These are phyloP conservation scores for Drosophila arizonae DNA, from an alignment of 1,140 invertebrate species.

Conservation along the genomic window DNA sequence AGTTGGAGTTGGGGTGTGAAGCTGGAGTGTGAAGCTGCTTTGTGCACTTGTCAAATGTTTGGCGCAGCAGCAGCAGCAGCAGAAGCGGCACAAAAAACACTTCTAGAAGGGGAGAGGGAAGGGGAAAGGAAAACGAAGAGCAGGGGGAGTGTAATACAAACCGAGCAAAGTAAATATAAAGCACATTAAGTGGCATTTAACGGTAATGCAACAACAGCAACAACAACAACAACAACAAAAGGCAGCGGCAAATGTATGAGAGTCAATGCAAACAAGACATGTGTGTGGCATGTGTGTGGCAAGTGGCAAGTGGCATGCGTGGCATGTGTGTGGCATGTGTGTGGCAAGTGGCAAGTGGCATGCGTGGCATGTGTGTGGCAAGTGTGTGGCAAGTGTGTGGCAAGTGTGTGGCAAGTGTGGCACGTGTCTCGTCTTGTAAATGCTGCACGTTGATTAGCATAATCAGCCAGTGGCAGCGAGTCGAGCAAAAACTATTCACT, in stretches of 20 bases:
- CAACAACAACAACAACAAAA: conserved; percentile 14
- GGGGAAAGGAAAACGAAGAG: neutral
- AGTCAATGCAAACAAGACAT: neutral
- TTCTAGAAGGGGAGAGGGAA: neutral
- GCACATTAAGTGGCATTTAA: conserved; percentile 78
- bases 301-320: conserved; percentile 5
- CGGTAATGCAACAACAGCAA: conserved; percentile 48
- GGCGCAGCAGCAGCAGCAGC: neutral
- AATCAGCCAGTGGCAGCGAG: conserved; percentile 33
- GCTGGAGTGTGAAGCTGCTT: conserved; percentile 13
- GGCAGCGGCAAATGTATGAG: neutral
- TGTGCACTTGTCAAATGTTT: conserved; percentile 42
- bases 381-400: neutral
- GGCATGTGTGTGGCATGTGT: neutral
- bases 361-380: neutral
- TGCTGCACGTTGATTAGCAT: conserved; percentile 55
- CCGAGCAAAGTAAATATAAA: conserved; percentile 69
- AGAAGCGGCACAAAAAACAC: neutral
- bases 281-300: neutral
- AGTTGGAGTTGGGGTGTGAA: neutral
- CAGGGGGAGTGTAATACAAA: conserved; percentile 3
- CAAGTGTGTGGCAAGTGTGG: neutral
- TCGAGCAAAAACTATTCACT: conserved; percentile 35
- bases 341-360: neutral
- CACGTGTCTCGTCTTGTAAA: conserved; percentile 30